Evolutionary conservation across 2,888 invertebrate genomes (phyloP), one percentile per base, ranked within the genome.

Genomic region (Parasteatoda lunata): DNA sequence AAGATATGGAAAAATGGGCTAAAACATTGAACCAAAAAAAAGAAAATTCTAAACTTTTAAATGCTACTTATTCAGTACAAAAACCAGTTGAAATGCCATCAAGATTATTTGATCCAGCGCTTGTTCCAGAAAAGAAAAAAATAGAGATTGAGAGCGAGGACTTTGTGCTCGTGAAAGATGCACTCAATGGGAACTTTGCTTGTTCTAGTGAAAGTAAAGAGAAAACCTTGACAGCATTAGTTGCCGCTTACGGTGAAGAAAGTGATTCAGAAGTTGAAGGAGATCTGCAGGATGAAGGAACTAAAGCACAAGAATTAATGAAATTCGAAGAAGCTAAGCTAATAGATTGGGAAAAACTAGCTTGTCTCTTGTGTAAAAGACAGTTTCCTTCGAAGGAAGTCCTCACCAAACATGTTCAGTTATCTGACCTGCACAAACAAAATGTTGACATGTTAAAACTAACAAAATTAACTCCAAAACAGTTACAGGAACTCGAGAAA

Each of bases 21-120:
- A 97, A 98, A 90, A 97, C 97, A 11, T 47, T 98, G 89, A 99
- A 99, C 92, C 98, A 98, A 92, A 97, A 97, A 93, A 98, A 98
- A 92, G 97, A 97, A 89, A 92, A 92, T 89, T 92, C 93, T 49
- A 92, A 93, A 87, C 92, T 84, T n/a, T 91, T 85, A 13, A 88
- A 89, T 52, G 77, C 88, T 91, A 47, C 7, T 5, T n/a, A n/a
- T 13, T 47, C 15, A 66, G 30, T 51, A 30, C 49, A 8, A n/a
- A 70, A 84, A 64, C 47, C 75, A 11, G 47, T 48, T 7, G 68
- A 64, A 13, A 49, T 51, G n/a, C 9, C 52, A 9, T 3, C 51
- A n/a, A n/a, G 15, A 13, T 52, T 65, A 8, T 15, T n/a, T 51
- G 79, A 78, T 48, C n/a, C 47, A 7, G n/a, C 8, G 11, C 7